phyloP scores from a whole-genome alignment of 2,113 vertebrate species.

The Craseonycteris thonglongyai region DNA sequence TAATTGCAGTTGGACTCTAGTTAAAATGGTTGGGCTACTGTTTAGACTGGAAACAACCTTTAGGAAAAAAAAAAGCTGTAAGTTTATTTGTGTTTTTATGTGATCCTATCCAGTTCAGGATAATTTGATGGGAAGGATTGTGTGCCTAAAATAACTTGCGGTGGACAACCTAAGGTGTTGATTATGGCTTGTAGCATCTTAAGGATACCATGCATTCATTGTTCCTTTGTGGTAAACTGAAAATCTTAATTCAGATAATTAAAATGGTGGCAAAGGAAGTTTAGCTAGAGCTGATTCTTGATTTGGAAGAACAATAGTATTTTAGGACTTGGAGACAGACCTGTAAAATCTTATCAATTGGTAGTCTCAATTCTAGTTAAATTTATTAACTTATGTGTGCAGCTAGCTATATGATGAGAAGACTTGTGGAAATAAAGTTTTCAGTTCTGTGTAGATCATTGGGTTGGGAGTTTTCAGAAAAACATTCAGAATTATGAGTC shows the following conservation, averaged over 20 bases:
- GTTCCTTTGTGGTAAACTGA: background rate
- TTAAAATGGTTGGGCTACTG: background rate
- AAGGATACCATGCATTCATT: background rate
- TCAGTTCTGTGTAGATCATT: background rate
- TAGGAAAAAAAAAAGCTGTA: background rate
- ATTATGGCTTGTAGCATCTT: background rate
- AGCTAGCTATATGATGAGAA: background rate
- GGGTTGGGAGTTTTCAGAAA: background rate
- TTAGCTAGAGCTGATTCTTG: background rate
- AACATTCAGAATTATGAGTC: background rate
- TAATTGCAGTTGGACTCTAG: background rate
- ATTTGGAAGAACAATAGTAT: background rate
- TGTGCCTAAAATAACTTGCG: background rate
- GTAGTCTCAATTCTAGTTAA: background rate
- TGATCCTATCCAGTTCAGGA: background rate
- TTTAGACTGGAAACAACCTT: background rate
- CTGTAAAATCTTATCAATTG: background rate
- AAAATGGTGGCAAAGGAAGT: background rate
- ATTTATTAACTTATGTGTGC: background rate
- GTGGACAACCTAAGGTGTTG: background rate
- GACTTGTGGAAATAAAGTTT: background rate
- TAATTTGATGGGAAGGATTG: background rate
- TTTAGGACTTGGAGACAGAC: background rate
- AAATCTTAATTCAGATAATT: background rate
- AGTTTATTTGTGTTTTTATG: background rate